A percentile compares a stretch with the other conserved stretches of the same genome.
These are phyloP conservation scores for Tetrao urogallus DNA, from an alignment of 2,113 vertebrate genomes.

Conservation along the genomic window DNA sequence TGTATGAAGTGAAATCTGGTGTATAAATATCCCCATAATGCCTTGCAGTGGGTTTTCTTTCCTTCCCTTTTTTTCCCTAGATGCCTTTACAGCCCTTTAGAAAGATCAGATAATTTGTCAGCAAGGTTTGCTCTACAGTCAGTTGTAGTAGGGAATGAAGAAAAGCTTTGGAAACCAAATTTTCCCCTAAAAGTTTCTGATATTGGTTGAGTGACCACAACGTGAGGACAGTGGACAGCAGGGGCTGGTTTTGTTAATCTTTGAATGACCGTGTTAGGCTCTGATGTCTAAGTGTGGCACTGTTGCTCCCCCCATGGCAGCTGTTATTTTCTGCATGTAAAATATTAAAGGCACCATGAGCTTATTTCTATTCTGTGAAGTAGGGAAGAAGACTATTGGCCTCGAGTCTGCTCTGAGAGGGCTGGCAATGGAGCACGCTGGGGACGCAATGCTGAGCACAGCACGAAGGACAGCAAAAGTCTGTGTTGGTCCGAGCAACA, in stretches of 20 bases:
- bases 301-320: background rate
- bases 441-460: fast-evolving
- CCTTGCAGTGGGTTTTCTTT: background rate
- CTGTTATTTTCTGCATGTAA: background rate
- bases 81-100: background rate
- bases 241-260: background rate
- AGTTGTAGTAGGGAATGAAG: background rate
- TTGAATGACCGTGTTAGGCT: background rate
- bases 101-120: background rate
- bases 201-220: background rate
- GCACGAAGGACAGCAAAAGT: fast-evolving
- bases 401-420: background rate
- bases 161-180: background rate
- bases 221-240: background rate
- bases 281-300: background rate
- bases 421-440: background rate
- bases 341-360: background rate
- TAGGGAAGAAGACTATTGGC: fast-evolving
- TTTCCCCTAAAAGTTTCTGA: background rate
- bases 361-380: background rate
- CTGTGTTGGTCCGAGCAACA: fast-evolving
- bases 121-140: background rate
- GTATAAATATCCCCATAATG: background rate
- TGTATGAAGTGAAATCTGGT: background rate
- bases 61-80: too few species aligned